phyloP scores from a whole-genome alignment of 2,113 vertebrate species.

The Arizona elegans region DNA sequence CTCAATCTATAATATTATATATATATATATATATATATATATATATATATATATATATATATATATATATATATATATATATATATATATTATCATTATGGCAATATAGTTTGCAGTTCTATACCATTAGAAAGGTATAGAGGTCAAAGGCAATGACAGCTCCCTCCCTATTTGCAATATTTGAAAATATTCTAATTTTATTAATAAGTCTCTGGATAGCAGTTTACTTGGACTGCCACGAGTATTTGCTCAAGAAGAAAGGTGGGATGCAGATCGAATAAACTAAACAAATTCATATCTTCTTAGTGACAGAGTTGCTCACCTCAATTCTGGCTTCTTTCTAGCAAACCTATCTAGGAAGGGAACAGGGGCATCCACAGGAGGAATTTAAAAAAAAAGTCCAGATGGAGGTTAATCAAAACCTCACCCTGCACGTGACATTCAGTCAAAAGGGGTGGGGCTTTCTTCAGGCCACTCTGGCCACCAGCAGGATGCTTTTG shows the following conservation, averaged over 20 bases:
- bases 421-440: not conserved
- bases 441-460: not conserved
- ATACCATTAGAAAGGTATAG: not conserved
- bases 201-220: not conserved
- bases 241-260: not conserved
- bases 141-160: not conserved
- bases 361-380: not conserved
- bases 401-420: not conserved
- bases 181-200: not conserved
- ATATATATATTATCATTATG: too few species aligned
- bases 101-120: not conserved
- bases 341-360: not conserved
- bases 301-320: not conserved
- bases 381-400: not conserved
- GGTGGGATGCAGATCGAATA: not conserved
- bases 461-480: not conserved
- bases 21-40: too few species aligned
- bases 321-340: not conserved
- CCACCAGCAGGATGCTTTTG: not conserved
- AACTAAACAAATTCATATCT: not conserved
- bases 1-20: not conserved
- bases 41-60: too few species aligned
- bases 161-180: not conserved
- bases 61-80: too few species aligned
- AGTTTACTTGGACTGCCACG: not conserved